A percentile compares a stretch with the other conserved stretches of the same genome.
Evolutionary conservation across 2,797 vertebrate genomes (phyloP).

Genomic region (Lithobates sylvaticus): DNA sequence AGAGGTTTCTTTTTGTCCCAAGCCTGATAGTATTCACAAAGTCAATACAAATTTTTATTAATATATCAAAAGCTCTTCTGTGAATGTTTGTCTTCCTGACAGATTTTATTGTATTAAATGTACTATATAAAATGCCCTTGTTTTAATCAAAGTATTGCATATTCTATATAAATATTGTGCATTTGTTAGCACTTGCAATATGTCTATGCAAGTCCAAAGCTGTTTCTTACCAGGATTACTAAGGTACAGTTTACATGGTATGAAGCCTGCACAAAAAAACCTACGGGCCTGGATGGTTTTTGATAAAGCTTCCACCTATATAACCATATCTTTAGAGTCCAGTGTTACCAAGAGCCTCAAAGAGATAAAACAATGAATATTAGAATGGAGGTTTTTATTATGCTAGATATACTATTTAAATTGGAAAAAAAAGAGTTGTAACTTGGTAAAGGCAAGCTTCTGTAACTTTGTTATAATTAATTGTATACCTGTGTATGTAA

Average conservation of each 20-base stretch:
- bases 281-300: conserved; percentile 55
- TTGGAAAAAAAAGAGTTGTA: conserved; percentile 83
- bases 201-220: conserved; percentile 27
- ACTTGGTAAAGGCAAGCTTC: conserved; percentile 98
- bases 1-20: conserved; percentile 16
- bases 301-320: conserved; percentile 89
- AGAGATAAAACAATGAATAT: conserved; percentile 77
- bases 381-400: conserved; percentile 89
- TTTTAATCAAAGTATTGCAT: conserved; percentile 25
- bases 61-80: conserved; percentile 17
- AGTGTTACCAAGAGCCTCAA: conserved; percentile 92
- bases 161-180: conserved; percentile 5
- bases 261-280: conserved; percentile 16
- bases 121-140: neutral
- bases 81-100: conserved; percentile 44
- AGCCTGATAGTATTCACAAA: conserved; percentile 17
- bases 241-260: conserved; percentile 7
- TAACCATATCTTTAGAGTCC: conserved; percentile 84
- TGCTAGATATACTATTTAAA: conserved; percentile 88
- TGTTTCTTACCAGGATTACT: conserved; percentile 20
- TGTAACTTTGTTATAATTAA: conserved; percentile 99
- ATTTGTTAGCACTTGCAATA: conserved; percentile 23
- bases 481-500: conserved; percentile 99
- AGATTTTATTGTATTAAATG: conserved; percentile 19
- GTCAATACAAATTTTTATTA: neutral